phyloP scores from a whole-genome alignment of 2,888 invertebrate species.

The Caenorhabditis sp. region DNA sequence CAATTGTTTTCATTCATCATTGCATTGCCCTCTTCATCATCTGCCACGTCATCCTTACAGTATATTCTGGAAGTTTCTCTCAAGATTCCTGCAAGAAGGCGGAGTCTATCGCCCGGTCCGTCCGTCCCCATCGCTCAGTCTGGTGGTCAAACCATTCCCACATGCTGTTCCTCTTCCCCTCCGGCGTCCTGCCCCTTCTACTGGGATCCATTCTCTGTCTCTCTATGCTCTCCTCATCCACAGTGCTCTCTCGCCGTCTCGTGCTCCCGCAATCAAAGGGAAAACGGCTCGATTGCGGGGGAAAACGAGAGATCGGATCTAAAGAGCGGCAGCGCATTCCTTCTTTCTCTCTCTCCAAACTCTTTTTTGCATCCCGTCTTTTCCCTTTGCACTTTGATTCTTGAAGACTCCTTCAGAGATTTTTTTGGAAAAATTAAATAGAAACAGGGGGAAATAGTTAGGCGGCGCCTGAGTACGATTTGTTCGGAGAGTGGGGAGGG shows the following conservation, averaged over 20 bases:
- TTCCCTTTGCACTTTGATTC: constrained; percentile 23
- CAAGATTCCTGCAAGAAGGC: constrained; percentile 3
- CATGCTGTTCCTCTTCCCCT: constrained; percentile 39
- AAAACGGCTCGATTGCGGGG: constrained; percentile 19
- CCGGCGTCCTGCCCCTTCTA: background rate
- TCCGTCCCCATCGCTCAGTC: constrained; percentile 6
- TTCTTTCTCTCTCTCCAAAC: constrained; percentile 8
- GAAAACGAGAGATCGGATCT: background rate
- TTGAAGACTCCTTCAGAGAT: background rate
- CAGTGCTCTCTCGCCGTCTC: constrained; percentile 11
- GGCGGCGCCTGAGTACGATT: background rate
- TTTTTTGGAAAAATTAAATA: background rate
- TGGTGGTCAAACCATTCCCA: constrained; percentile 56
- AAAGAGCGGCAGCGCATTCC: constrained; percentile 10
- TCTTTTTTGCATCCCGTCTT: background rate
- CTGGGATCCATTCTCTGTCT: constrained; percentile 12
- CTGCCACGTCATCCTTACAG: constrained; percentile 16
- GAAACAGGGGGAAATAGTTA: background rate
- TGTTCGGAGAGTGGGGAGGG: background rate
- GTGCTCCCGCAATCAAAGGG: constrained; percentile 54
- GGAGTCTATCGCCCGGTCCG: constrained; percentile 15
- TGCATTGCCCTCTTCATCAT: constrained; percentile 5
- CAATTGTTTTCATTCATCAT: constrained; percentile 3
- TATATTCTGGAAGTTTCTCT: constrained; percentile 30
- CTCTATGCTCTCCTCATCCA: constrained; percentile 2